A percentile compares a stretch with the other conserved stretches of the same genome.
These are phyloP conservation scores for Pomatorhinus ruficollis DNA, from an alignment of 2,113 vertebrate species.

Conservation along the genomic window DNA sequence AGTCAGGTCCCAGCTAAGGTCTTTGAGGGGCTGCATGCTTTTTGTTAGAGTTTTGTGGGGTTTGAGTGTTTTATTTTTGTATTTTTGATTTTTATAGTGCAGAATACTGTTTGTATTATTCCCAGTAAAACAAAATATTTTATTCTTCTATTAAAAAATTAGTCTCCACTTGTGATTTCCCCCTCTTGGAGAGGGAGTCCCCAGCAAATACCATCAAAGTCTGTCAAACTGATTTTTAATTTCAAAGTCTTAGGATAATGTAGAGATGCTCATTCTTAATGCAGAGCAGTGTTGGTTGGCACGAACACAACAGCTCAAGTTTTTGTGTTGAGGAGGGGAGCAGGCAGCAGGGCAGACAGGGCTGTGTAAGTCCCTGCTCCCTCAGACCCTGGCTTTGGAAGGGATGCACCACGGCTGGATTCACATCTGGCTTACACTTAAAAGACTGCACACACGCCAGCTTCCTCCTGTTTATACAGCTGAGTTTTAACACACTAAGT, in stretches of 20 bases:
- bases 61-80: neutral
- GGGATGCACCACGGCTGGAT: neutral
- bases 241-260: neutral
- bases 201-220: neutral
- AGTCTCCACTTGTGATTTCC: neutral
- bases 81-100: neutral
- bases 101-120: neutral
- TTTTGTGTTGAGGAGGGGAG: neutral
- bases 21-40: neutral
- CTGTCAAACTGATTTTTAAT: neutral
- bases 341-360: neutral
- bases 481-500: neutral
- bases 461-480: slow-evolving; percentile 17
- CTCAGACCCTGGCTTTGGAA: neutral
- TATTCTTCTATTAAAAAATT: neutral
- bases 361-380: neutral
- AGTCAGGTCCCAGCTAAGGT: neutral
- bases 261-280: neutral
- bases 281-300: neutral
- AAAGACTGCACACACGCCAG: neutral
- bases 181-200: neutral
- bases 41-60: neutral
- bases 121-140: neutral
- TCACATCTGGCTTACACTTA: neutral
- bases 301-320: fast-evolving